A percentile compares a stretch with the other conserved stretches of the same genome.
These are phyloP conservation scores for Diaphora mendica DNA, from an alignment of 2,888 invertebrate genomes.

Conservation along the genomic window DNA sequence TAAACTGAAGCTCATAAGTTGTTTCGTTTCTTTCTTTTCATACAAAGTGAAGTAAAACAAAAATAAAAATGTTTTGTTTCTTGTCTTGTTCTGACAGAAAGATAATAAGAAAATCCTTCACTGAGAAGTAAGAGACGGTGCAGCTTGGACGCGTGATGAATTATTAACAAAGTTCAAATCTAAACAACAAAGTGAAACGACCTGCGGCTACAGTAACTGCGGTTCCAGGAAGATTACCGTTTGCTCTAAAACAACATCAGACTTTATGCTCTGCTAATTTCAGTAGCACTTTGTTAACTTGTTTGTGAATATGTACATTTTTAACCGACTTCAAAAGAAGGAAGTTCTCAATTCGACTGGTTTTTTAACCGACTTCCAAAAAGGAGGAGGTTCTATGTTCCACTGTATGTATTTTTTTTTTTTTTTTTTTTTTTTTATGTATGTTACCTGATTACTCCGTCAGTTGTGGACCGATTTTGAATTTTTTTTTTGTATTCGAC, in stretches of 20 bases:
- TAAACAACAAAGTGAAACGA: constrained; percentile 23
- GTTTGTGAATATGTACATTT: too few relatives aligned
- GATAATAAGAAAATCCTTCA: constrained; percentile 2
- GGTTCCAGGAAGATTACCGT: neutral
- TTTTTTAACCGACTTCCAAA: too few relatives aligned
- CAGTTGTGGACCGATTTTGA: too few relatives aligned
- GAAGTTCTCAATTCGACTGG: too few relatives aligned
- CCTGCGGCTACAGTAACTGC: constrained; percentile 11
- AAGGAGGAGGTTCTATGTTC: too few relatives aligned
- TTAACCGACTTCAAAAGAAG: too few relatives aligned
- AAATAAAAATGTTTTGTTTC: neutral
- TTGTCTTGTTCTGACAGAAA: neutral
- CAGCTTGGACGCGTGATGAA: constrained; percentile 25
- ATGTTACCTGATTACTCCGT: too few relatives aligned
- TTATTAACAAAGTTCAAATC: constrained; percentile 32
- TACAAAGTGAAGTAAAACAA: neutral
- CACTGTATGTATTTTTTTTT: too few relatives aligned
- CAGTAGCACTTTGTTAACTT: neutral
- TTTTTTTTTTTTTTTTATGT: too few relatives aligned
- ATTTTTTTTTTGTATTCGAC: too few relatives aligned
- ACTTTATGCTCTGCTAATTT: neutral
- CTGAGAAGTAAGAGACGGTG: neutral
- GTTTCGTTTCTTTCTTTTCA: neutral
- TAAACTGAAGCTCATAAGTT: neutral
- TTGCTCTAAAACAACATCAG: neutral